phyloP scores from a whole-genome alignment of 2,797 vertebrate species.

The Catostomus latipinnis region DNA sequence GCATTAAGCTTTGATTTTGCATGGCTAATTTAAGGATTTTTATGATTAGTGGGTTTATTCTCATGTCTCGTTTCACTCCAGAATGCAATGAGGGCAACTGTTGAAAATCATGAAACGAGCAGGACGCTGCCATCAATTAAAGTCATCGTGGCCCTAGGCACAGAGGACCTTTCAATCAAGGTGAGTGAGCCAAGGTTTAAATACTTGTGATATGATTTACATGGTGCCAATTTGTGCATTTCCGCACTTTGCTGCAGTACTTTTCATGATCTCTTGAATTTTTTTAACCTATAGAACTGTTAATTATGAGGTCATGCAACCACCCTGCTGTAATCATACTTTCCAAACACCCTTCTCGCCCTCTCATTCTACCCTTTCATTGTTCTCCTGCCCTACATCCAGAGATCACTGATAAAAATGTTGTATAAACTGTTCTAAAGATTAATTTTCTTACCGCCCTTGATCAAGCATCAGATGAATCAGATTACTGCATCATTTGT shows the following conservation, averaged over 20 bases:
- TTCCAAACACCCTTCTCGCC: neutral
- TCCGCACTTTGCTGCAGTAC: too few species aligned
- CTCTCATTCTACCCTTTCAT: neutral
- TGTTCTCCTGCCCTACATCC: conserved; percentile 8
- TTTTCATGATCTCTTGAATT: too few species aligned
- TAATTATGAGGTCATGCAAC: neutral
- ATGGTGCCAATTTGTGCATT: too few species aligned
- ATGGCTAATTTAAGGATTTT: neutral
- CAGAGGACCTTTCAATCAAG: conserved; percentile 88
- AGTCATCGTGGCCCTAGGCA: conserved; percentile 84
- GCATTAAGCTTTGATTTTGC: neutral
- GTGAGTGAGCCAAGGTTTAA: conserved; percentile 50
- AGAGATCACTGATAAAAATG: conserved; percentile 7
- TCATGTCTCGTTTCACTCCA: conserved; percentile 52
- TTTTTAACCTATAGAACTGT: neutral
- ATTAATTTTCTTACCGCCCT: conserved; percentile 27
- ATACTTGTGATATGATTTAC: too few species aligned
- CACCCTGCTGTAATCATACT: neutral
- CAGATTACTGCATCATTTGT: neutral
- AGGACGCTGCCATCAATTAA: conserved; percentile 79
- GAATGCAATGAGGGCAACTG: conserved; percentile 89
- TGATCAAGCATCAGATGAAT: conserved; percentile 16
- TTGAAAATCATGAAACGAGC: conserved; percentile 86
- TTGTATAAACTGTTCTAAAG: conserved; percentile 54
- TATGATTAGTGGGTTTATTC: neutral